Evolutionary conservation across 2,113 vertebrate genomes (phyloP), one percentile per base, ranked within the genome.

Genomic region (Xyrauchen texanus): DNA sequence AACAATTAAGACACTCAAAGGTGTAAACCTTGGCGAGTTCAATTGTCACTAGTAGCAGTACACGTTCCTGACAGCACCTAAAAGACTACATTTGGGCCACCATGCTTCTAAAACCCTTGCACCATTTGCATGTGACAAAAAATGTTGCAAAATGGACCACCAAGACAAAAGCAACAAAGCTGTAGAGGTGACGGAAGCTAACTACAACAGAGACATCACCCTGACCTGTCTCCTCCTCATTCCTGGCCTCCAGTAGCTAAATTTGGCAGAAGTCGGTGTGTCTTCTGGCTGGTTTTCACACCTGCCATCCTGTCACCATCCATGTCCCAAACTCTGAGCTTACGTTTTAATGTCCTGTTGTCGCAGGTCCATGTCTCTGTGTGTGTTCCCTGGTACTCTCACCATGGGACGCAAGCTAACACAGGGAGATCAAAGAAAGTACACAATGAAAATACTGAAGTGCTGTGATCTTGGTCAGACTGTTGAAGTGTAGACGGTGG

Each of bases 101-200:
- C 80, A 76, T 79, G 81, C 47, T 76, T 49, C 76, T 78, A 58
- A 76, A 49, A 55, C 63, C 62, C 78, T 11, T 61, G 53, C 65
- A 55, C 78, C 89, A 91, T 92, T 91, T 92, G 90, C 80, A 88
- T 84, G 52, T 71, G 77, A 84, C 55, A 82, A 86, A 84, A 85
- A 90, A 90, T 90, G 88, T 90, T 88, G 84, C 90, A 86, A 83
- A 88, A 75, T 76, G 86, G 94, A 92, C 95, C 94, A 95, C 94
- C 94, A 95, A 81, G 80, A 83, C 69, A 82, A 0, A 79, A 68
- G 70, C 65, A 77, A 81, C 79, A 75, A 83, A 76, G 73, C 71
- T 62, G 83, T 74, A 82, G 75, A 67, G 78, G 77, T 65, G 68
- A 58, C 76, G 13, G 68, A 62, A 61, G 34, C 60, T 78, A 82